Evolutionary conservation across 2,888 invertebrate species (phyloP).

Genomic region (Spilarctia lutea): DNA sequence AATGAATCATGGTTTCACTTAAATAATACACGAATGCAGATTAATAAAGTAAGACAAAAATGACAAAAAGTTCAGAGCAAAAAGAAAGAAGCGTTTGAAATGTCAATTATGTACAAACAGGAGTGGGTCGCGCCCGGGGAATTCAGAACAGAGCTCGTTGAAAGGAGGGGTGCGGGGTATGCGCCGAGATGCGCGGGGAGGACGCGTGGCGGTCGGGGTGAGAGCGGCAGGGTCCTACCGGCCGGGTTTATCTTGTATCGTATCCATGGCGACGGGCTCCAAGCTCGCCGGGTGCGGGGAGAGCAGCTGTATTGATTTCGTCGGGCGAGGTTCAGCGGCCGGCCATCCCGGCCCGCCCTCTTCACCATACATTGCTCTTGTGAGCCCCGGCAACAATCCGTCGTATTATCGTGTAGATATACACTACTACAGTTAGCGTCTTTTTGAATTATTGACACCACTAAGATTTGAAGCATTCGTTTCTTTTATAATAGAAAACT

Average conservation of each 20-base stretch:
- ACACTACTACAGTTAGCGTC: background rate
- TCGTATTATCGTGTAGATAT: slow-evolving; percentile 14
- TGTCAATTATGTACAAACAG: slow-evolving; percentile 37
- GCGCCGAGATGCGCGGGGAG: slow-evolving; percentile 29
- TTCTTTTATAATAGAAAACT: too few species aligned
- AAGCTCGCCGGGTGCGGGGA: slow-evolving; percentile 72
- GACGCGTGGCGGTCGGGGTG: slow-evolving; percentile 32
- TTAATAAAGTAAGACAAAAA: too few species aligned
- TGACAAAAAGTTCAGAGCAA: slow-evolving; percentile 41
- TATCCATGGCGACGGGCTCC: slow-evolving; percentile 80
- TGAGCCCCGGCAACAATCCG: slow-evolving; percentile 46
- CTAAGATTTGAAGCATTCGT: background rate
- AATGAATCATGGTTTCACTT: too few species aligned
- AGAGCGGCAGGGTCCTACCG: slow-evolving; percentile 52
- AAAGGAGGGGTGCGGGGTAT: slow-evolving; percentile 26
- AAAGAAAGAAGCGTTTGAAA: slow-evolving; percentile 46
- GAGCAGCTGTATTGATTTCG: slow-evolving; percentile 88
- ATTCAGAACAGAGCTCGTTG: slow-evolving; percentile 21
- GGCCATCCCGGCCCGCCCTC: slow-evolving; percentile 62
- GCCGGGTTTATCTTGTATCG: slow-evolving; percentile 68
- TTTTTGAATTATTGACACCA: background rate
- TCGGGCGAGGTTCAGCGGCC: slow-evolving; percentile 81
- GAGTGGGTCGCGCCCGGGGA: slow-evolving; percentile 44
- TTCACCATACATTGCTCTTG: slow-evolving; percentile 56
- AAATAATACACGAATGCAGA: too few species aligned